Evolutionary conservation across 2,113 vertebrate species (phyloP), one percentile per base, ranked within the genome.

Genomic region (Eira barbara): DNA sequence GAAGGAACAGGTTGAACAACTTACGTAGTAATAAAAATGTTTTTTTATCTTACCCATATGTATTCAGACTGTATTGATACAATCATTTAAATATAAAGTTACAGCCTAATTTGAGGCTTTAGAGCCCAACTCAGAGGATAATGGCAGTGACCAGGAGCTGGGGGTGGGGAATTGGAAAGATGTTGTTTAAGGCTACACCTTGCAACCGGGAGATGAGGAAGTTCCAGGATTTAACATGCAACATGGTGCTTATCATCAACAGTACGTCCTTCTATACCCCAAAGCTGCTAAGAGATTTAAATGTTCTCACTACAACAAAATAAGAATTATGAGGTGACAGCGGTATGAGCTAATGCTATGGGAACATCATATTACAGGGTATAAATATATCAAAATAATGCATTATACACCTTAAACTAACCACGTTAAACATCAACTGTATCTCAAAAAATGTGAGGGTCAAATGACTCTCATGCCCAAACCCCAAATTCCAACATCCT

Each of bases 91-190:
- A 85, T 3, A 65, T 71, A 29, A 85, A 59, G 13, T 78, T 88
- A 29, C 2, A 34, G 59, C 27, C 80, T 57, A 96, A 79, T n/a
- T 79, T 79, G 36, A 79, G 42, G 18, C 0, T 52, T 71, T 83
- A 15, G 34, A n/a, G 42, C 42, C 15, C 17, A 52, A 42, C 14
- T 83, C 63, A 42, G 47, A 71, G 42, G 17, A 42, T 4, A 63
- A 65, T 4, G 21, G 34, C 47, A 34, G 39, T 61, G 17, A 3
- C 42, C 2, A 73, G 3, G 25, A 27, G 20, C 10, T 10, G 6
- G 13, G 4, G 0, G 9, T 1, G 10, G 15, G 31, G 52, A 55
- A 20, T 0, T 76, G 55, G 31, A 18, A n/a, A 73, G 25, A 39
- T 39, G 21, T 21, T 39, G 11, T n/a, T 61, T 14, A 71, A 61